A percentile compares a stretch with the other conserved stretches of the same genome.
phyloP scores from a whole-genome alignment of 1,140 invertebrate species.

The Drosophila mauritiana region DNA sequence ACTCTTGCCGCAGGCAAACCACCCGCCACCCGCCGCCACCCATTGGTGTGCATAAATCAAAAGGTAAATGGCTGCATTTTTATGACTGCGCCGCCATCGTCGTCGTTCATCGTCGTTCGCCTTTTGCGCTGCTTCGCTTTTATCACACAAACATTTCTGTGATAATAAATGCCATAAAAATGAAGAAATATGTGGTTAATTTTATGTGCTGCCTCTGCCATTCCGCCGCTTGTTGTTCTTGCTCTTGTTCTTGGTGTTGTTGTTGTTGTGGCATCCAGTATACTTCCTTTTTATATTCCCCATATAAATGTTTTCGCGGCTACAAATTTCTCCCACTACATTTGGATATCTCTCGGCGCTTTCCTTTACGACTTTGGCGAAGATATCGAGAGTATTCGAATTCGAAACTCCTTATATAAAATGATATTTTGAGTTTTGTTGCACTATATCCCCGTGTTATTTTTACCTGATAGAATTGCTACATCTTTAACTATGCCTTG shows the following conservation, averaged over 20 bases:
- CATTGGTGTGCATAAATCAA: slow-evolving; percentile 78
- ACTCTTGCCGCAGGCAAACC: slow-evolving; percentile 6
- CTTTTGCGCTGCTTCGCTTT: slow-evolving; percentile 73
- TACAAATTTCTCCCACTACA: slow-evolving; percentile 61
- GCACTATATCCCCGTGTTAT: too few relatives aligned
- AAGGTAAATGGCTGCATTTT: slow-evolving; percentile 83
- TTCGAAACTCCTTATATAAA: neutral
- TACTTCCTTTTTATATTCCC: slow-evolving; percentile 75
- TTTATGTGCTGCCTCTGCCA: slow-evolving; percentile 66
- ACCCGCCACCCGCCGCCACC: slow-evolving; percentile 2
- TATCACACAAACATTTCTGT: slow-evolving; percentile 83
- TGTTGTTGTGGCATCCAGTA: slow-evolving; percentile 16
- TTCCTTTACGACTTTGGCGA: slow-evolving; percentile 20
- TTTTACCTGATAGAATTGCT: too few relatives aligned
- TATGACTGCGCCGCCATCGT: slow-evolving; percentile 75
- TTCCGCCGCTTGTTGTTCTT: neutral
- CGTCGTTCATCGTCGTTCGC: slow-evolving; percentile 72
- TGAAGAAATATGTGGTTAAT: slow-evolving; percentile 84
- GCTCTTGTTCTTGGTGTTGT: neutral
- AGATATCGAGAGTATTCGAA: slow-evolving; percentile 20
- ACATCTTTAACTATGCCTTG: too few relatives aligned
- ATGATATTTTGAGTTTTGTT: neutral
- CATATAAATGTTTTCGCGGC: slow-evolving; percentile 80
- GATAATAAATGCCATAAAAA: slow-evolving; percentile 84
- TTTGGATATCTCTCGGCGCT: slow-evolving; percentile 44